Conservation (phyloP, 2,888 invertebrate species). For the Drosophila eohydei region DNA sequence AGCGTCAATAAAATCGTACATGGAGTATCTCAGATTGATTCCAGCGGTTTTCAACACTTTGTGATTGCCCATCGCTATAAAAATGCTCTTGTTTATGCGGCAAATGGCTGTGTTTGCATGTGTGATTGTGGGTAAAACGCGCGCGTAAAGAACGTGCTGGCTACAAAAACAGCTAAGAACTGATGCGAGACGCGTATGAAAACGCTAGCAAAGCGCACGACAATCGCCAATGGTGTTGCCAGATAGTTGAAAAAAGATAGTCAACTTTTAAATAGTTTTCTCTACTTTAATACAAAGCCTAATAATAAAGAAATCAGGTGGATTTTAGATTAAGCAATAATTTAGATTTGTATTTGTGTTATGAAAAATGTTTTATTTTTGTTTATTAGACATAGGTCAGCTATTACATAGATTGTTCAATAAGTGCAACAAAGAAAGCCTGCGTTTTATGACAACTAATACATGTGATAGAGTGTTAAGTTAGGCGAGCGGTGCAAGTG, state of each 20-base stretch:
- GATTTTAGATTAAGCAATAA: too few relatives aligned
- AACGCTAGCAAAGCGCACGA: conserved; percentile 61
- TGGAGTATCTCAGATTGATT: conserved; percentile 60
- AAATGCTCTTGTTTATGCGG: conserved; percentile 26
- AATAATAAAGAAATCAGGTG: too few relatives aligned
- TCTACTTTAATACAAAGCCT: not conserved
- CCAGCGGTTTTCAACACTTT: conserved; percentile 67
- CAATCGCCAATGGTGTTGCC: conserved; percentile 48
- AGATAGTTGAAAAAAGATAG: conserved; percentile 15
- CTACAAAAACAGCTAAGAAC: conserved; percentile 58
- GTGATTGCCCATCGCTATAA: conserved; percentile 64
- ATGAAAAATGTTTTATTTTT: conserved; percentile 47
- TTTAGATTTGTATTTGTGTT: conserved; percentile 23
- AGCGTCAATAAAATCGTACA: conserved; percentile 73
- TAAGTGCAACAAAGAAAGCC: conserved; percentile 46
- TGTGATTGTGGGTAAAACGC: conserved; percentile 38
- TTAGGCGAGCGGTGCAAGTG: conserved; percentile 59
- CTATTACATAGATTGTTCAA: conserved; percentile 51
- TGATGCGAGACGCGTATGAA: conserved; percentile 34
- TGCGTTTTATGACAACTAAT: conserved; percentile 64
- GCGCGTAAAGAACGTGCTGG: conserved; percentile 49
- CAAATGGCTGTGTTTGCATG: conserved; percentile 9
- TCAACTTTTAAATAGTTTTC: not conserved
- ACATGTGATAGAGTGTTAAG: conserved; percentile 62
- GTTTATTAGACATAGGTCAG: conserved; percentile 67